phyloP scores from a whole-genome alignment of 2,888 invertebrate genomes.

The Watsonalla cultraria region DNA sequence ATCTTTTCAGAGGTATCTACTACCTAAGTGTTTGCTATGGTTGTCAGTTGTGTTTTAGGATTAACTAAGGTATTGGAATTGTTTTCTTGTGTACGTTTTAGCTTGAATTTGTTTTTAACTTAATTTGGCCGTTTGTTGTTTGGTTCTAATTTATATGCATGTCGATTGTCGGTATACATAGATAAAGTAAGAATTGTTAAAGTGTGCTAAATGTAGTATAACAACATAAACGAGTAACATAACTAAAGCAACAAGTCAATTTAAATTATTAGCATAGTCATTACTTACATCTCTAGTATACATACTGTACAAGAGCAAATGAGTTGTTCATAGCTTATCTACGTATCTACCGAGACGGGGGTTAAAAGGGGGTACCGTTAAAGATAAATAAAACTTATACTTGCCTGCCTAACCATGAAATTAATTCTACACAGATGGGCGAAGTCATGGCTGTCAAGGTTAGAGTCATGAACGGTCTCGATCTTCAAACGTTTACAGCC shows the following conservation, averaged over 20 bases:
- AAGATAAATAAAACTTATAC: too few species aligned
- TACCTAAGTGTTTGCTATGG: conserved; percentile 11
- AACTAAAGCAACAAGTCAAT: conserved; percentile 35
- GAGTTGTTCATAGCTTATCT: too few species aligned
- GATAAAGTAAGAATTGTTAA: conserved; percentile 41
- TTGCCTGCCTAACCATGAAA: too few species aligned
- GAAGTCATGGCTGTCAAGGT: too few species aligned
- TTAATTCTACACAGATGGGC: too few species aligned
- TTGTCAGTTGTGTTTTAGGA: conserved; percentile 11
- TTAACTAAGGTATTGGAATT: conserved; percentile 27
- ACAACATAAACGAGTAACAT: conserved; percentile 19
- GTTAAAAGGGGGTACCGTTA: too few species aligned
- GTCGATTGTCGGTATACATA: conserved; percentile 40
- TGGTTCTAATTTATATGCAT: conserved; percentile 58
- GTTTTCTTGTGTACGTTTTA: conserved; percentile 50
- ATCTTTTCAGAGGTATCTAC: conserved; percentile 4
- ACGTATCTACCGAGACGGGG: too few species aligned
- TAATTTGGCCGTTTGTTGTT: conserved; percentile 54
- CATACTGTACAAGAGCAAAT: neutral
- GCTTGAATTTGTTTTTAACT: conserved; percentile 65
- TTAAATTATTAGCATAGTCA: conserved; percentile 25
- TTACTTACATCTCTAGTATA: conserved; percentile 16
- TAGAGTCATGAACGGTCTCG: too few species aligned
- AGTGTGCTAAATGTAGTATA: conserved; percentile 32
- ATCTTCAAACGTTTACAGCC: too few species aligned